Evolutionary conservation across 2,797 vertebrate species (phyloP).

Genomic region (Picus viridis): DNA sequence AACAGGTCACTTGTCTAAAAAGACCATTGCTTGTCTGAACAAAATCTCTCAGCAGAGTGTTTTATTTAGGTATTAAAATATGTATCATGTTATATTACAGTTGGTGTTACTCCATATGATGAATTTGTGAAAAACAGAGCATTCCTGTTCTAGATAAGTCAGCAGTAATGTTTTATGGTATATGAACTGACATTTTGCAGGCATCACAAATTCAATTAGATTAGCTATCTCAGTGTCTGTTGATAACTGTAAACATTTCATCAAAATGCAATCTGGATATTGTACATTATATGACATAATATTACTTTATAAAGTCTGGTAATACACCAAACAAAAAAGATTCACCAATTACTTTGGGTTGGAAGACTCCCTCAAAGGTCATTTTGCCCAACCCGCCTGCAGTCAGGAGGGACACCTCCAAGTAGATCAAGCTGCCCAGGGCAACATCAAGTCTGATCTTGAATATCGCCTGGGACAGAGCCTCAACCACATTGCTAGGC

Average conservation of each 20-base stretch:
- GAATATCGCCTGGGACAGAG: too few relatives aligned
- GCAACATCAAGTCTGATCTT: too few relatives aligned
- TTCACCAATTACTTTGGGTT: too few relatives aligned
- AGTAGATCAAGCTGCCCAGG: too few relatives aligned
- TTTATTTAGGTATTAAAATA: constrained; percentile 14
- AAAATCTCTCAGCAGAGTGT: not conserved
- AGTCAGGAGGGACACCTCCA: too few relatives aligned
- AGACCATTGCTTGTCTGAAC: accelerated
- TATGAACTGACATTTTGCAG: constrained; percentile 44
- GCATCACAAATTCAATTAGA: constrained; percentile 51
- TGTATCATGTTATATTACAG: not conserved
- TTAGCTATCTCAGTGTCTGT: constrained; percentile 44
- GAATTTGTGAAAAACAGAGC: not conserved
- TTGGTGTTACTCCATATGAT: not conserved
- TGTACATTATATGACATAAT: not conserved
- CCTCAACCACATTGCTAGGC: too few relatives aligned
- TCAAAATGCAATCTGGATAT: not conserved
- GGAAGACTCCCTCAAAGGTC: too few relatives aligned
- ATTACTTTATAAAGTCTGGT: constrained; percentile 2
- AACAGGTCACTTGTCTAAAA: not conserved
- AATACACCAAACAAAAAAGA: not conserved
- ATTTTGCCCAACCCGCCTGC: too few relatives aligned
- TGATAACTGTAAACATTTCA: constrained; percentile 18
- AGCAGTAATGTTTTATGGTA: constrained; percentile 26
- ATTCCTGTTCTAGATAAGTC: constrained; percentile 16